Evolutionary conservation across 1,140 invertebrate species (phyloP).

Genomic region (Chymomyza costata): DNA sequence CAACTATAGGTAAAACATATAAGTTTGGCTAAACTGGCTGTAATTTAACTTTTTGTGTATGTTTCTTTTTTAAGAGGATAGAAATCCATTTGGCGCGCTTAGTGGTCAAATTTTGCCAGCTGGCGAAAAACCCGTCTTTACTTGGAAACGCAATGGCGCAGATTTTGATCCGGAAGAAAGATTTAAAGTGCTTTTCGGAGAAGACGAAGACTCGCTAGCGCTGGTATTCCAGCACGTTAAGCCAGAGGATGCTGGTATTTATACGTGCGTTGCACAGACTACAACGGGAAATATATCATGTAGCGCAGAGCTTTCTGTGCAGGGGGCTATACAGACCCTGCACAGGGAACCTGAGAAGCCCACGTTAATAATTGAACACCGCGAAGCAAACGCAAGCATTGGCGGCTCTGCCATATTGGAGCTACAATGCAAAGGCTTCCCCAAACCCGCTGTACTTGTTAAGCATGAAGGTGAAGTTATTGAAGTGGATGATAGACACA

Average conservation of each 20-base stretch:
- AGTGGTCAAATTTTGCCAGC: constrained; percentile 81
- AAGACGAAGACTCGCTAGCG: constrained; percentile 93
- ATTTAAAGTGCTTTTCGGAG: constrained; percentile 94
- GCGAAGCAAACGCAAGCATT: constrained; percentile 83
- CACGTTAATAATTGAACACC: constrained; percentile 83
- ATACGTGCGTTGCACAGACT: constrained; percentile 96
- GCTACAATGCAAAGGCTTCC: constrained; percentile 93
- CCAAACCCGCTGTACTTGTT: constrained; percentile 94
- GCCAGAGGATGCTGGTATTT: constrained; percentile 94
- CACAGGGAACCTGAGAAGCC: constrained; percentile 89
- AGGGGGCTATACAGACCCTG: constrained; percentile 88
- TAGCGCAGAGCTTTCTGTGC: constrained; percentile 93
- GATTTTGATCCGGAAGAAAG: constrained; percentile 93
- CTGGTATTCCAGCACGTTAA: constrained; percentile 95
- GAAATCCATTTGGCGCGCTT: constrained; percentile 86
- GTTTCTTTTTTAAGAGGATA: constrained; percentile 80
- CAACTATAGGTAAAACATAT: constrained; percentile 87
- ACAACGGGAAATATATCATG: constrained; percentile 93
- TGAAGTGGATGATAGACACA: constrained; percentile 86
- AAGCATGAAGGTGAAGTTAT: constrained; percentile 90
- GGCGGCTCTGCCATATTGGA: constrained; percentile 97
- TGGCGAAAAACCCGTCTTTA: constrained; percentile 88
- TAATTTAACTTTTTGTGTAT: too few species aligned
- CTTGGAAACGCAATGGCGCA: constrained; percentile 93
- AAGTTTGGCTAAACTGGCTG: too few species aligned